A percentile compares a stretch with the other conserved stretches of the same genome.
Conservation (phyloP, 35 echinoderm and acorn worm genomes). For the Heliocidaris erythrogramma region DNA sequence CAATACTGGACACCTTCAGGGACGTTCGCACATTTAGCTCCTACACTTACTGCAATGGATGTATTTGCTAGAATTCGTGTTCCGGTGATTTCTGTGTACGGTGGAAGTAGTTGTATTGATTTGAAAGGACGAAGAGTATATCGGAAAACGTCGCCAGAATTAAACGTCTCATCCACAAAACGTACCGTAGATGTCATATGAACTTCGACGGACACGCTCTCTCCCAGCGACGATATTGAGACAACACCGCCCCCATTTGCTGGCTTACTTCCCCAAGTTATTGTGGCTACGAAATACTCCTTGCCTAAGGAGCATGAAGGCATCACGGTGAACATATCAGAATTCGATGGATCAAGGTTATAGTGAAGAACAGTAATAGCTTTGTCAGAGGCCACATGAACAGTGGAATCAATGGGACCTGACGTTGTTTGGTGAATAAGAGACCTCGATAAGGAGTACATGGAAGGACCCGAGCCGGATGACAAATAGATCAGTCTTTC, state of each 20-base stretch:
- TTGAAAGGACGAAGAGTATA: neutral
- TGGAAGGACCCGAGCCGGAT: neutral
- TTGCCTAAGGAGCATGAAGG: neutral
- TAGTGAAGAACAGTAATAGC: neutral
- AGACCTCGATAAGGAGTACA: neutral
- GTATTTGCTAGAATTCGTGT: constrained; percentile 24
- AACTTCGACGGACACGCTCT: neutral
- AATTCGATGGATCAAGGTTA: neutral
- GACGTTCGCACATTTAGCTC: neutral
- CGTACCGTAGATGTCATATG: neutral
- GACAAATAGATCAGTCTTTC: neutral
- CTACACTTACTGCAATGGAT: neutral
- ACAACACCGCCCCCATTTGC: neutral
- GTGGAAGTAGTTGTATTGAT: neutral
- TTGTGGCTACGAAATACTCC: neutral
- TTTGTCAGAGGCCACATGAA: neutral
- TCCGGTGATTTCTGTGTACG: neutral
- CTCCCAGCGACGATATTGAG: neutral
- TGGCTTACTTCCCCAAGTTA: neutral
- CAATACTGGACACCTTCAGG: neutral
- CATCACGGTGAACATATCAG: neutral
- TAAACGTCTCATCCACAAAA: neutral
- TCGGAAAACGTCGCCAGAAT: neutral
- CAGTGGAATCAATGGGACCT: neutral
- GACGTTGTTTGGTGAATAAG: neutral